These are phyloP conservation scores for Atlantisia rogersi DNA, from an alignment of 2,113 vertebrate species.

Conservation along the genomic window DNA sequence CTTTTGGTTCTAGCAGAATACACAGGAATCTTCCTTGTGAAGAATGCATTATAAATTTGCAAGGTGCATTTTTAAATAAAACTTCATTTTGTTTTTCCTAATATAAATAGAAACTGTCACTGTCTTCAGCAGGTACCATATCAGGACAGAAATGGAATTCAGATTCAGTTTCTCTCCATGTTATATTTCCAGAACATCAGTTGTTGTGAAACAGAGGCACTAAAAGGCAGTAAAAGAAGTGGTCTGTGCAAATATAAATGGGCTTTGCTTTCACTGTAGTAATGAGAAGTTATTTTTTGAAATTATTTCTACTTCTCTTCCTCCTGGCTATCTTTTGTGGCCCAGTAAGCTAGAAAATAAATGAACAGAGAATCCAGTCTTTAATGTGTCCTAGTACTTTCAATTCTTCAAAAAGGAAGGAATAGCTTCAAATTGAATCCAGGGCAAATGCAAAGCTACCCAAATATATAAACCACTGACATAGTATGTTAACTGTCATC, in stretches of 20 bases:
- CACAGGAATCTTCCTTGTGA: not conserved
- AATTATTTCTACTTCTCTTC: not conserved
- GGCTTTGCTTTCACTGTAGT: not conserved
- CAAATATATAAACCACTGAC: not conserved
- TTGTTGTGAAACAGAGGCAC: not conserved
- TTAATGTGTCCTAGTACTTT: not conserved
- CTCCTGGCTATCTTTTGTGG: not conserved
- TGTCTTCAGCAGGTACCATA: not conserved
- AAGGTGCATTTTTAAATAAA: not conserved
- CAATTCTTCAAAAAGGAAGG: not conserved
- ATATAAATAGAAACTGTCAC: not conserved
- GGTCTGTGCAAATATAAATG: not conserved
- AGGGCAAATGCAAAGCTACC: not conserved
- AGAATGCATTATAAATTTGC: not conserved
- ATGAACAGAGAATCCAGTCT: not conserved
- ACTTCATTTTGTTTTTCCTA: not conserved
- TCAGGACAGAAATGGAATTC: not conserved
- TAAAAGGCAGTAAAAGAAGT: constrained; percentile 1
- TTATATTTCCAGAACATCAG: not conserved
- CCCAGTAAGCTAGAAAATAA: not conserved
- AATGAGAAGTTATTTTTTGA: not conserved
- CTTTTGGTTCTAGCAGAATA: not conserved
- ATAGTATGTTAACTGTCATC: not conserved
- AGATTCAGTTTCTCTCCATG: not conserved
- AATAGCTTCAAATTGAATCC: not conserved